phyloP scores from a whole-genome alignment of 2,113 vertebrate genomes.

The Macroglossus sobrinus region DNA sequence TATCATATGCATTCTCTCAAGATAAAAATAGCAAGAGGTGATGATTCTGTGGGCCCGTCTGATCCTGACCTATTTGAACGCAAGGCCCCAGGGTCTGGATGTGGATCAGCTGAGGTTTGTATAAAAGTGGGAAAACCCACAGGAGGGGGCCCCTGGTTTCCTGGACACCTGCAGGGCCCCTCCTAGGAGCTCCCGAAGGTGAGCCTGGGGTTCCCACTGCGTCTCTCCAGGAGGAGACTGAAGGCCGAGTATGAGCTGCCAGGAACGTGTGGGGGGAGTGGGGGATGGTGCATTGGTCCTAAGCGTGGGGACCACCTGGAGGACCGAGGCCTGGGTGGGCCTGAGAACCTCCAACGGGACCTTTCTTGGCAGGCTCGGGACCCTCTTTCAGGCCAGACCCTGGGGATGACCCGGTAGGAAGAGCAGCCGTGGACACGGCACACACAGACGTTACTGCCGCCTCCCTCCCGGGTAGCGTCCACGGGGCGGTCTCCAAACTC shows the following conservation, averaged over 20 bases:
- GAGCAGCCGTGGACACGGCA: background rate
- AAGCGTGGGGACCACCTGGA: background rate
- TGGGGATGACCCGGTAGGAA: background rate
- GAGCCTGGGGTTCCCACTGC: conserved; percentile 58
- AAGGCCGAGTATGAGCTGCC: background rate
- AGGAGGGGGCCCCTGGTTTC: conserved; percentile 62
- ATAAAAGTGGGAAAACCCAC: conserved; percentile 59
- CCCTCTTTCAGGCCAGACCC: background rate
- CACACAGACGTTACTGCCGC: fast-evolving
- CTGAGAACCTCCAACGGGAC: background rate
- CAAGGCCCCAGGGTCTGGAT: conserved; percentile 76
- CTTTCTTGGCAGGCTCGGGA: background rate
- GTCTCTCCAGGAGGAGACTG: conserved; percentile 50
- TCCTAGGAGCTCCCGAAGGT: conserved; percentile 71
- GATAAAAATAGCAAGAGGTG: conserved; percentile 80
- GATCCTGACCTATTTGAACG: conserved; percentile 70
- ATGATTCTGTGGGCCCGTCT: conserved; percentile 76
- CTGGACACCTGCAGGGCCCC: conserved; percentile 30
- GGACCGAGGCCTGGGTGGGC: background rate
- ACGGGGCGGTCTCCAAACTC: fast-evolving
- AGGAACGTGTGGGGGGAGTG: background rate
- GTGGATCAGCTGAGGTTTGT: conserved; percentile 71
- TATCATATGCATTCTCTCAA: conserved; percentile 75
- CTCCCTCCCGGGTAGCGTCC: fast-evolving
- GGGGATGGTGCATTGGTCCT: no score